Base-by-base conservation (phyloP, 2,797 vertebrate genomes). In the Parotocinclus haroldoi region DNA sequence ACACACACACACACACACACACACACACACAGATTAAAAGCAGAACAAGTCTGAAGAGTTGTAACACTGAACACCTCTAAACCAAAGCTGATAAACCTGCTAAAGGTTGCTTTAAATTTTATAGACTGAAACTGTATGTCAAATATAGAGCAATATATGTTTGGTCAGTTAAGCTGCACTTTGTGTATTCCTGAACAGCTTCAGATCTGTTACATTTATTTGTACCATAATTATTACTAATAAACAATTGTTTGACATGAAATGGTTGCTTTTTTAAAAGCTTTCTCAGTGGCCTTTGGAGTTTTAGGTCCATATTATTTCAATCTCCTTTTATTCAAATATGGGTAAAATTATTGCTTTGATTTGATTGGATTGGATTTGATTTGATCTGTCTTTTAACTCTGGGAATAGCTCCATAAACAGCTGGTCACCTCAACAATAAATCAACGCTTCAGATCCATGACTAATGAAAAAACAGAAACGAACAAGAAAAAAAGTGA, bases 101-200 rank as follows among this genome's bases (percentile, higher is more conserved):
- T 93, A 0, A 92, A 94, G 90, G 89, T 94, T 93, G 91, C 90
- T 94, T 95, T 92, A 91, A 69, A 85, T 91, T 89, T 83, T 88
- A 88, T 88, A 86, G 83, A 90, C 87, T 88, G 86, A 87, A 95
- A 92, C 92, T 95, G 91, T 96, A 93, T 91, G 91, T 95, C 92
- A 95, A 93, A 92, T 94, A 92, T 95, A 94, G 94, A 97, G 96
- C 96, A 99, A 98, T 98, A 99, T 96, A 92, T 94, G 94, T 97
- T 94, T 93, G 94, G 92, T 98, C 92, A 91, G 92, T 98, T 93
- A 91, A 93, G 92, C 94, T 93, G 95, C 95, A 97, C 94, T 98
- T 96, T 96, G 94, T 98, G 95, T 97, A 92, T 96, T 98, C 95
- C 93, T 93, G 89, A 93, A 94, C 92, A 92, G 91, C 94, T 95